Base-by-base conservation (phyloP, 1,140 invertebrate species). In the Aradophagus sp. region DNA sequence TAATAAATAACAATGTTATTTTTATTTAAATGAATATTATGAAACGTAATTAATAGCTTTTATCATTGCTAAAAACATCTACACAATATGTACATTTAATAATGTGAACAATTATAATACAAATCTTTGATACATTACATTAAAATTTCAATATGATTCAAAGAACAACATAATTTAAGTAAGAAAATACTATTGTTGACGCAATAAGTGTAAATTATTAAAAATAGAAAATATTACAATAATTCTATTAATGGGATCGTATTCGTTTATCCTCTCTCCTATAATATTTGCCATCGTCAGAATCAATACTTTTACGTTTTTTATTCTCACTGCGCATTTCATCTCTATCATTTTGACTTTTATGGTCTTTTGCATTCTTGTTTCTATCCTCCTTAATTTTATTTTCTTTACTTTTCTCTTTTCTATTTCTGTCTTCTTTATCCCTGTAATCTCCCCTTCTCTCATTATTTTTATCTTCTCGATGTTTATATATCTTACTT, bases 301-400 rank as follows among this genome's bases (percentile, higher is more conserved):
- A 70, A 31, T 78, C 56, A 36, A 45, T 63, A n/a, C 19, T 55
- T 36, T 67, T 75, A 48, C 72, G 68, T 58, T 72, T 72, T 32
- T 61, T 47, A 14, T n/a, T 20, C n/a, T 38, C 35, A 31, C n/a
- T 38, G 29, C 6, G 36, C 44, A 23, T 7, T 13, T 70, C 55
- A 56, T 62, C 44, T 61, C 12, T 47, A 11, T 42, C 41, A 52
- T 55, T 75, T n/a, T n/a, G 7, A 5, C 11, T 29, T 29, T n/a
- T n/a, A 2, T 29, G 4, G 11, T 29, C 27, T n/a, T n/a, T n/a
- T n/a, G n/a, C n/a, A 29, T 6, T 5, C 11, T 29, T 29, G 44
- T 52, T 27, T 53, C 7, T 44, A 2, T 65, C 27, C 50, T 61
- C 74, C 14, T n/a, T 76, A 34, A 20, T 15, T 13, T 14, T 53